phyloP scores from a whole-genome alignment of 1,140 invertebrate genomes.

The Pachypeltis micranthus region DNA sequence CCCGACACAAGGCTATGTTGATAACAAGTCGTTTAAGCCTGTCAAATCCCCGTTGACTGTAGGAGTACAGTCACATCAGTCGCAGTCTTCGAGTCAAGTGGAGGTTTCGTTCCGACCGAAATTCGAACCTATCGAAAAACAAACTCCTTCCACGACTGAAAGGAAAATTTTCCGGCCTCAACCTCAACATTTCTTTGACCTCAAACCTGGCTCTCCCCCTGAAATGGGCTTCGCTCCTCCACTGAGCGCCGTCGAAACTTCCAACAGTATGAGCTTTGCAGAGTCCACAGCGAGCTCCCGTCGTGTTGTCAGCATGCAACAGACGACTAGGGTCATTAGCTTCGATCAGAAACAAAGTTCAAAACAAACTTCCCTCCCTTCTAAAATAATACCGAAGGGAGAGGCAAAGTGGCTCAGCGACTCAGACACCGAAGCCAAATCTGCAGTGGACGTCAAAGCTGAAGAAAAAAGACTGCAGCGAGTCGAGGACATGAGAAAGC shows the following conservation, averaged over 20 bases:
- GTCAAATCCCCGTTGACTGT: constrained; percentile 42
- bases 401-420: constrained; percentile 46
- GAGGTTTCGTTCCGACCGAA: constrained; percentile 37
- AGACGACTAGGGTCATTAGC: constrained; percentile 49
- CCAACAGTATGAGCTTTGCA: constrained; percentile 52
- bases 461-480: constrained; percentile 33
- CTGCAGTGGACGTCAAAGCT: constrained; percentile 26
- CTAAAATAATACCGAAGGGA: constrained; percentile 36
- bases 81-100: too few species aligned
- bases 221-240: constrained; percentile 45
- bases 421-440: constrained; percentile 34
- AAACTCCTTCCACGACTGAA: constrained; percentile 33
- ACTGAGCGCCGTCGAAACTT: constrained; percentile 44
- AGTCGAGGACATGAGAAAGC: constrained; percentile 34
- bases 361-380: constrained; percentile 26
- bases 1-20: constrained; percentile 40
- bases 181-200: constrained; percentile 31
- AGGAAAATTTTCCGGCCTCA: constrained; percentile 35
- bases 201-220: constrained; percentile 46
- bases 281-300: constrained; percentile 51
- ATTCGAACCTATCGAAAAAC: constrained; percentile 44
- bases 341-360: constrained; percentile 34
- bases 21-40: constrained; percentile 43
- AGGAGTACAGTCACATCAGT: constrained; percentile 29
- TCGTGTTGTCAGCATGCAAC: constrained; percentile 51